Evolutionary conservation across 2,113 vertebrate species (phyloP).

Genomic region (Albula goreensis): DNA sequence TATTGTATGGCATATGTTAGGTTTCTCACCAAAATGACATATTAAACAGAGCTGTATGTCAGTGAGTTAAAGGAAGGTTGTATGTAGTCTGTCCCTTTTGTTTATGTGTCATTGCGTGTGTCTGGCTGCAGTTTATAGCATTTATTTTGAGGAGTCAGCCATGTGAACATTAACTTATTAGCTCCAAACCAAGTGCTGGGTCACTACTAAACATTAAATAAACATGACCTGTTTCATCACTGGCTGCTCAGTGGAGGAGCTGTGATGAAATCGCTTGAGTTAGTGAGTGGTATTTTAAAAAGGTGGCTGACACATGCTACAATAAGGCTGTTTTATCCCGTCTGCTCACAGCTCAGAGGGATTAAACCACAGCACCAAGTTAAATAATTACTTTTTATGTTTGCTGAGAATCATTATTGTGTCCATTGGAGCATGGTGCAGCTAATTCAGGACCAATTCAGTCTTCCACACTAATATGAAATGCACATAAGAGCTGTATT

Average conservation of each 20-base stretch:
- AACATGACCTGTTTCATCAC: slow-evolving; percentile 11
- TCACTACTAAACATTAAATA: slow-evolving; percentile 24
- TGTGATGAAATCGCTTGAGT: slow-evolving; percentile 4
- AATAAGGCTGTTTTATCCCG: neutral
- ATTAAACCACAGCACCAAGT: neutral
- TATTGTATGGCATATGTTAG: too few relatives aligned
- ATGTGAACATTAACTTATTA: slow-evolving; percentile 33
- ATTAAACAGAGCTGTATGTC: neutral
- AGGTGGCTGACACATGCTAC: too few relatives aligned
- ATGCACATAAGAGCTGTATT: neutral
- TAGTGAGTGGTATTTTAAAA: neutral
- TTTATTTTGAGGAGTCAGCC: slow-evolving; percentile 28
- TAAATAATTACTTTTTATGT: slow-evolving; percentile 4
- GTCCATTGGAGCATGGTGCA: neutral
- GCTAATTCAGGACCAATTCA: neutral
- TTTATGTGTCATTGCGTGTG: slow-evolving; percentile 14
- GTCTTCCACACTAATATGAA: neutral
- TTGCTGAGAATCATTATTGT: neutral
- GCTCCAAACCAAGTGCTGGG: slow-evolving; percentile 22
- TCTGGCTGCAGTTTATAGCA: slow-evolving; percentile 20
- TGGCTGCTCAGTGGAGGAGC: neutral
- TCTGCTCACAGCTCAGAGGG: neutral
- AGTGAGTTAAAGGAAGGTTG: neutral
- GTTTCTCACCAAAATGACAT: too few relatives aligned
- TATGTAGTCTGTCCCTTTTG: slow-evolving; percentile 1